A percentile compares a stretch with the other conserved stretches of the same genome.
phyloP scores from a whole-genome alignment of 2,113 vertebrate genomes.

The Rana temporaria region DNA sequence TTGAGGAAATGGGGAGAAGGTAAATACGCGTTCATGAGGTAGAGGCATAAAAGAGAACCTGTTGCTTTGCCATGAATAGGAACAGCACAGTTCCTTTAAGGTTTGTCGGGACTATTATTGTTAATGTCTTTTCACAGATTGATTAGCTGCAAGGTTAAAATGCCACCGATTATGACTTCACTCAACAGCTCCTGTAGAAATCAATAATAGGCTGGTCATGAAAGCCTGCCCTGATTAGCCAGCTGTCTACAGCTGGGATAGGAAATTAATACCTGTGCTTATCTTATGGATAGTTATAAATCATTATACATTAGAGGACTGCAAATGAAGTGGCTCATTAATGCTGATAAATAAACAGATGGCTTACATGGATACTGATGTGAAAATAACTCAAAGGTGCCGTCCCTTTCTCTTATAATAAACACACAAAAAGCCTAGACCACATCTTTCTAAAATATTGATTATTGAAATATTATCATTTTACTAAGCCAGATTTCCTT shows the following conservation, averaged over 20 bases:
- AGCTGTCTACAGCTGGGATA: slow-evolving; percentile 45
- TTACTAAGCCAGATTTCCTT: too few relatives aligned
- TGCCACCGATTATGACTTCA: slow-evolving; percentile 27
- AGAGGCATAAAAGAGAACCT: too few relatives aligned
- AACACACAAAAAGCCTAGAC: not conserved
- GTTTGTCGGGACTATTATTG: not conserved
- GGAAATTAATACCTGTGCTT: slow-evolving; percentile 48
- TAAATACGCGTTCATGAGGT: not conserved
- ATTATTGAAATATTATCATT: too few relatives aligned
- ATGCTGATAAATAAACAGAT: slow-evolving; percentile 42
- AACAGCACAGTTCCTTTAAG: too few relatives aligned
- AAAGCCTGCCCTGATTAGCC: slow-evolving; percentile 54
- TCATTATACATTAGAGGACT: slow-evolving; percentile 55
- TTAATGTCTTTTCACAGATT: not conserved
- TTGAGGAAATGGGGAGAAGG: too few relatives aligned
- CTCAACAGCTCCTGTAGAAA: slow-evolving; percentile 47
- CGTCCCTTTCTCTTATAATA: not conserved
- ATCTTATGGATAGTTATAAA: slow-evolving; percentile 59
- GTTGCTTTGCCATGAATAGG: too few relatives aligned
- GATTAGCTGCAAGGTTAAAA: slow-evolving; percentile 25
- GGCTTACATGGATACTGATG: slow-evolving; percentile 17
- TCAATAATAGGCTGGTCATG: slow-evolving; percentile 56
- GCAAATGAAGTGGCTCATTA: slow-evolving; percentile 61
- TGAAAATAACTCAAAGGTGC: slow-evolving; percentile 1
- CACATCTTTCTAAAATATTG: too few relatives aligned